Base-by-base conservation (phyloP, 2,888 invertebrate species). In the Pandemis cinnamomeana region DNA sequence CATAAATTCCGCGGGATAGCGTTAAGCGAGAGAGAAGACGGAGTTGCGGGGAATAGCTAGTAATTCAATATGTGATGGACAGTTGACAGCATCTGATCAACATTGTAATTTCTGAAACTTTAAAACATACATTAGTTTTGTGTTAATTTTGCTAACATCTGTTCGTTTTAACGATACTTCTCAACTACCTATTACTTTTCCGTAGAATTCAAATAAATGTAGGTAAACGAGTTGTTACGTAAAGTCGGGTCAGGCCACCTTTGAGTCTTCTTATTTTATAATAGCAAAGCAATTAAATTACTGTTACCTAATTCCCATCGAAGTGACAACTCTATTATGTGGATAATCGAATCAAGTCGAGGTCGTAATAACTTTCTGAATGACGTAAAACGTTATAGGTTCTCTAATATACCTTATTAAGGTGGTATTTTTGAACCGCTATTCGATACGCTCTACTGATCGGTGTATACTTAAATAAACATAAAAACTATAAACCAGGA, bases 291-390 rank as follows among this genome's bases (percentile, higher is more conserved):
- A 46, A 73, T 73, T 69, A 64, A 64, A 27, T 51, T 69, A 58
- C 61, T 36, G 67, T 73, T 73, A 70, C 73, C 69, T 73, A 73
- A 73, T 70, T 70, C 64, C 60, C 60, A 66, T 73, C 64, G 60
- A 69, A 75, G 41, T 75, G 74, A 78, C 78, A 76, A 76, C 73
- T 72, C 71, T 66, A 75, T 77, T 78, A 72, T 69, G 72, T 62
- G 61, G 74, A 70, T 76, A 75, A 75, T 77, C 70, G 71, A 72
- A 67, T 74, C 53, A 48, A 71, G 27, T 27, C 53, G 67, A 70
- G 63, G 67, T 68, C 69, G 55, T 15, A 66, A 62, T 58, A 55
- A 72, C 75, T 70, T 75, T 75, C 58, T 44, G 61, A 67, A 75
- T 73, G 42, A 51, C 58, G 60, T 60, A 58, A 51, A 63, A 36